Conservation (phyloP, 2,797 vertebrate species). For the Nyctalus aviator region DNA sequence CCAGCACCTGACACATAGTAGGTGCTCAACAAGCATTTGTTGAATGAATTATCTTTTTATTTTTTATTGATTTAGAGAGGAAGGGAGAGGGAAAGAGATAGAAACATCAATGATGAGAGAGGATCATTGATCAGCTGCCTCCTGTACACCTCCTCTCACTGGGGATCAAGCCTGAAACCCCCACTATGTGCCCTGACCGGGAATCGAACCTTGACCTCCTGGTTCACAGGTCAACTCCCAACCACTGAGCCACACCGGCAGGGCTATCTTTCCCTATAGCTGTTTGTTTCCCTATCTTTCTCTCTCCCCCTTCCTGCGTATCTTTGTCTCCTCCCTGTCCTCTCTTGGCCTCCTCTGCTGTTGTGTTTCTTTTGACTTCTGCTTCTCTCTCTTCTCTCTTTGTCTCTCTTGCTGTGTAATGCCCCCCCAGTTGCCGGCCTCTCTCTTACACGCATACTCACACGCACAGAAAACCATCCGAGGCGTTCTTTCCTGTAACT, state of each 20-base stretch:
- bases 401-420: background rate
- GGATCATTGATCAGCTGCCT: background rate
- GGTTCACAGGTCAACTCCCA: background rate
- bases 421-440: background rate
- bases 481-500: slow-evolving; percentile 45
- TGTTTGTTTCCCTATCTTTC: background rate
- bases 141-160: no score
- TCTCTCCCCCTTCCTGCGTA: background rate
- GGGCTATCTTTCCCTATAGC: background rate
- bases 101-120: background rate
- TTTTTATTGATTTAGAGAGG: background rate
- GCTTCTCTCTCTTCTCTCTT: background rate
- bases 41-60: background rate
- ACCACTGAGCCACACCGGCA: background rate
- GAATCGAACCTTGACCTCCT: background rate
- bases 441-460: background rate
- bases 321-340: background rate
- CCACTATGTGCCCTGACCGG: background rate
- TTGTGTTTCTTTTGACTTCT: background rate
- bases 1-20: background rate
- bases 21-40: background rate
- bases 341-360: background rate
- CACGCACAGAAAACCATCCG: background rate
- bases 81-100: background rate
- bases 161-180: background rate